Percentiles rank a stretch among this genome's conserved stretches.
phyloP scores from a whole-genome alignment of 2,797 vertebrate genomes.

The Oreochromis grahami region DNA sequence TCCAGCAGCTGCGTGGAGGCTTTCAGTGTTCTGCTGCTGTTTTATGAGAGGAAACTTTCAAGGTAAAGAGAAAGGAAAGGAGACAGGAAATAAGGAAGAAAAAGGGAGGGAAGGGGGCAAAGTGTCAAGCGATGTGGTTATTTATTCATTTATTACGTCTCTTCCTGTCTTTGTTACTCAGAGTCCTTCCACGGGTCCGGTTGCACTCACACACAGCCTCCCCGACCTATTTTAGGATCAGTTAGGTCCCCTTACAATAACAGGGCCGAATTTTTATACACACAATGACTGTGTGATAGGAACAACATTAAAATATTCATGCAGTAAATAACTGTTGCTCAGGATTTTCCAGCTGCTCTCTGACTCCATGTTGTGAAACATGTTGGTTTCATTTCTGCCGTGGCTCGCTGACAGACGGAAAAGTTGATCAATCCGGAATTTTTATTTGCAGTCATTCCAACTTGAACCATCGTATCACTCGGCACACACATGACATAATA shows the following conservation, averaged over 20 bases:
- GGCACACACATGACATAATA: too few species aligned
- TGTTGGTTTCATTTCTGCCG: neutral
- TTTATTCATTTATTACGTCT: slow-evolving; percentile 73
- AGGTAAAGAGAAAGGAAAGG: neutral
- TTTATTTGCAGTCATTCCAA: neutral
- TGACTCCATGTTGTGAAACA: neutral
- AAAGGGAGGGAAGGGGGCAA: neutral
- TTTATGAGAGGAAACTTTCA: neutral
- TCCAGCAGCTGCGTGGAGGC: neutral
- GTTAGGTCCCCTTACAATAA: neutral
- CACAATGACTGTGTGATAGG: neutral
- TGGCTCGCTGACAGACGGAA: neutral
- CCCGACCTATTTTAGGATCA: slow-evolving; percentile 13
- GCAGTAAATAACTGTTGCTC: neutral
- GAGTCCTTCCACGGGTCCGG: slow-evolving; percentile 21
- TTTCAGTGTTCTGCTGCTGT: neutral
- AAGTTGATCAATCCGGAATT: neutral
- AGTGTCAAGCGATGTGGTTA: slow-evolving; percentile 35
- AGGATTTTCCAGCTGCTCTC: neutral
- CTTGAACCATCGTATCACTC: neutral
- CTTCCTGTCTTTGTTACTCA: slow-evolving; percentile 77
- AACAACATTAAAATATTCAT: neutral
- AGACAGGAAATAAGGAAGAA: neutral
- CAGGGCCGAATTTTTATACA: neutral
- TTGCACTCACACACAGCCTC: slow-evolving; percentile 18